Percentiles rank a stretch among this genome's conserved stretches.
Conservation (phyloP, 2,888 invertebrate genomes). For the Drosophila paracracens region DNA sequence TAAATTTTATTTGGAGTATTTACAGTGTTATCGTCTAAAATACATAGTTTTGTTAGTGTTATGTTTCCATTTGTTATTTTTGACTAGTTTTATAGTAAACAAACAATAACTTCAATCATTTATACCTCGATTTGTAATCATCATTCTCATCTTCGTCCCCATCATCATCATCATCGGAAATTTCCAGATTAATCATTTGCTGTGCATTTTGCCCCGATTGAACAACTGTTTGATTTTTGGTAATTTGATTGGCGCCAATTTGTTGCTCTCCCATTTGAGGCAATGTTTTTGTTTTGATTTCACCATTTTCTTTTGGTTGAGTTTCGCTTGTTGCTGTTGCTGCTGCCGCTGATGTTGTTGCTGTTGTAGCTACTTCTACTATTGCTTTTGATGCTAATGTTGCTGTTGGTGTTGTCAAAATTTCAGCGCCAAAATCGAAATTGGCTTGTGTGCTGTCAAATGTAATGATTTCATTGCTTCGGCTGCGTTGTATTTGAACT, state of each 20-base stretch:
- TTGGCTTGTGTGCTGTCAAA: conserved; percentile 50
- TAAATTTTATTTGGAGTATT: background rate
- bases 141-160: conserved; percentile 54
- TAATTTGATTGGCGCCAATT: conserved; percentile 69
- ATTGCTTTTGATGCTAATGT: conserved; percentile 44
- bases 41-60: background rate
- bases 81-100: background rate
- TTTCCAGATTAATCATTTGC: conserved; percentile 30
- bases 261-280: conserved; percentile 67
- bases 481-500: conserved; percentile 37
- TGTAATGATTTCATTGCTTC: conserved; percentile 34
- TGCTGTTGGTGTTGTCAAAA: conserved; percentile 66
- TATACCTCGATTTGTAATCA: conserved; percentile 43
- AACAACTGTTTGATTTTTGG: conserved; percentile 17
- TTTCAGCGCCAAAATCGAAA: conserved; percentile 83
- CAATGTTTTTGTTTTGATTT: conserved; percentile 79
- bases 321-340: conserved; percentile 67
- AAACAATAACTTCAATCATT: background rate
- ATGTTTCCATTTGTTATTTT: background rate
- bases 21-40: background rate
- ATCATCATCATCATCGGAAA: conserved; percentile 62
- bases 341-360: conserved; percentile 31
- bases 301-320: conserved; percentile 65
- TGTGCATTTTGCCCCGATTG: conserved; percentile 14
- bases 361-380: conserved; percentile 16